phyloP scores from a whole-genome alignment of 1,140 invertebrate species.

The Papilio xuthus region DNA sequence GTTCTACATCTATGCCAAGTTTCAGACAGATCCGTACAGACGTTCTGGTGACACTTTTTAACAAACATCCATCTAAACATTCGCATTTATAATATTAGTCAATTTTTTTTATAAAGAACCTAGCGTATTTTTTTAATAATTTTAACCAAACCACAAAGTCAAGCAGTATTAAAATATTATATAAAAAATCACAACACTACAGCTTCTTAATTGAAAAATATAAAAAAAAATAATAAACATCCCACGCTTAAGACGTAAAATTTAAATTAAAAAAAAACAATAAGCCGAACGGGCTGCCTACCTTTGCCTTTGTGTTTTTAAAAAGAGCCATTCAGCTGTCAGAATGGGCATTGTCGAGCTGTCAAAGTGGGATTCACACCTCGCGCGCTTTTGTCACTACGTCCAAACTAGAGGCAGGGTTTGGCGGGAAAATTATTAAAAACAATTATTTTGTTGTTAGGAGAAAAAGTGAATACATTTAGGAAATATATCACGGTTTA shows the following conservation, averaged over 20 bases:
- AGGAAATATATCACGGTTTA: neutral
- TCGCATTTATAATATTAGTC: too few relatives aligned
- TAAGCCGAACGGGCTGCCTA: conserved; percentile 18
- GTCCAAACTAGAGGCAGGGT: neutral
- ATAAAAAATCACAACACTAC: neutral
- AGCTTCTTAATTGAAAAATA: conserved; percentile 1
- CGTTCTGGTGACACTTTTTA: too few relatives aligned
- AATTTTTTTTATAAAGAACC: too few relatives aligned
- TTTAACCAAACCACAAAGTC: too few relatives aligned
- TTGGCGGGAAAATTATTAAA: neutral
- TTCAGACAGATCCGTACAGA: too few relatives aligned
- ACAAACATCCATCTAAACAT: too few relatives aligned
- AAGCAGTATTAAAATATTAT: neutral
- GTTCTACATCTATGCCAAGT: too few relatives aligned
- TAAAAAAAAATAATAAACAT: neutral
- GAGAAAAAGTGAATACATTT: neutral
- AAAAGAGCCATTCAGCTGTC: conserved; percentile 65
- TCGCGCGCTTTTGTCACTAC: conserved; percentile 46
- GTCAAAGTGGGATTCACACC: conserved; percentile 62
- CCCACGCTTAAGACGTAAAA: conserved; percentile 38
- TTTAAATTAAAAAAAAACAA: conserved; percentile 31
- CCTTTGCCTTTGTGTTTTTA: conserved; percentile 40
- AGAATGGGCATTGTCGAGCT: conserved; percentile 58
- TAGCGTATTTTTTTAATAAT: too few relatives aligned
- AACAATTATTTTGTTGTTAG: neutral